Base-by-base conservation (phyloP, 2,797 vertebrate genomes). In the Graptemys geographica region DNA sequence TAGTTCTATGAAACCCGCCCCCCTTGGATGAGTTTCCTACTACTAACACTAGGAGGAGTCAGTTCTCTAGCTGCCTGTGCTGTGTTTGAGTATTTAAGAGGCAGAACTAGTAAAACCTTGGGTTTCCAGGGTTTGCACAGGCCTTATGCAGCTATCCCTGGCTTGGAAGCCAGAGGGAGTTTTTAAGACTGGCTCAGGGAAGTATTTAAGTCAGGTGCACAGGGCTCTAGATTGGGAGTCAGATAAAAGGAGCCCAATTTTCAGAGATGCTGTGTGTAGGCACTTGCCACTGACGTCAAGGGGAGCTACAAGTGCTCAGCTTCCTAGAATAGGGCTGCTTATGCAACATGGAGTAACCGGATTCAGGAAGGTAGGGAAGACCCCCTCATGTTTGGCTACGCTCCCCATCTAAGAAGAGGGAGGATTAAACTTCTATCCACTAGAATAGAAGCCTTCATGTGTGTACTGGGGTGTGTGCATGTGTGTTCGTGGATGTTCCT, bases 1-100 rank as follows among this genome's bases (percentile, higher is more conserved):
- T 82, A 47, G 5, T 56, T 49, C 11, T 47, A 44, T 0, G 0
- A 87, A 83, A 18, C 28, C 3, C n/a, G n/a, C n/a, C 2, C 6
- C 1, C 12, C 51, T 5, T 47, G 86, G 44, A 23, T 65, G 31
- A 5, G 4, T 65, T 79, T 1, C 4, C 8, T 6, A 3, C 37
- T 15, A 2, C 3, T 9, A 51, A 28, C 37, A 52, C 53, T 19
- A 83, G 85, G 37, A 81, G 74, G 44, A 81, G 11, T 15, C 31
- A 87, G 1, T 15, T 11, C 10, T 4, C 7, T 49, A 76, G 16
- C 4, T 56, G 8, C n/a, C 65, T 79, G 19, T 8, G 2, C n/a
- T 74, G 44, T 44, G 69, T 6, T 56, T 2, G 62, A 11, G 65
- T 62, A 88, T n/a, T n/a, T 56, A 87, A n/a, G 18, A 5, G 53